Conservation (phyloP, 1,140 invertebrate species). For the Trichonephila clavata region DNA sequence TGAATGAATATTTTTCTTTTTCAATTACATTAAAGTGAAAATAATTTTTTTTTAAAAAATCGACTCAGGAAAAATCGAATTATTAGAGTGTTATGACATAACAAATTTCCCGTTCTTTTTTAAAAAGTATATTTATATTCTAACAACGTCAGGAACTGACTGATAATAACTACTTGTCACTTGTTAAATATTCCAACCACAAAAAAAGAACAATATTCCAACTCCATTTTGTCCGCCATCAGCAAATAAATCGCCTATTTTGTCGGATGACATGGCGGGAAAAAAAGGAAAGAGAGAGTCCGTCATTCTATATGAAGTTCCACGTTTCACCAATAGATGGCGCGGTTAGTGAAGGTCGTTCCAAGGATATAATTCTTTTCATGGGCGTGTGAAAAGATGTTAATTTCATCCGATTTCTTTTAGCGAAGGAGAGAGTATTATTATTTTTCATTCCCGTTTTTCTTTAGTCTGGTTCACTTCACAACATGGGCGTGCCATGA, state of each 20-base stretch:
- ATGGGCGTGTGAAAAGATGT: background rate
- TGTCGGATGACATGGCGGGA: background rate
- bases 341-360: slow-evolving; percentile 10
- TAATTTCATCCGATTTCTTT: background rate
- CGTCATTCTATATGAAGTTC: background rate
- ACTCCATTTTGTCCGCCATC: background rate
- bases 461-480: background rate
- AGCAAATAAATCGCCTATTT: slow-evolving; percentile 14
- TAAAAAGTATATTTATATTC: background rate
- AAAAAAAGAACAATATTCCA: background rate
- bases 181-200: background rate
- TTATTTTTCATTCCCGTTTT: background rate
- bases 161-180: background rate
- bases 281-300: background rate
- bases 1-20: no score
- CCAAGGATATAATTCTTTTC: slow-evolving; percentile 24
- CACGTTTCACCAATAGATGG: background rate
- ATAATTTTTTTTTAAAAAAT: background rate
- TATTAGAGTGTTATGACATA: background rate
- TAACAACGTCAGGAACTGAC: background rate
- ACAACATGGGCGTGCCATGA: background rate
- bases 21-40: background rate
- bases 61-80: background rate
- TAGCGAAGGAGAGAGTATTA: background rate
- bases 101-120: background rate